Conservation (phyloP, 2,797 vertebrate species). For the Choloepus didactylus region DNA sequence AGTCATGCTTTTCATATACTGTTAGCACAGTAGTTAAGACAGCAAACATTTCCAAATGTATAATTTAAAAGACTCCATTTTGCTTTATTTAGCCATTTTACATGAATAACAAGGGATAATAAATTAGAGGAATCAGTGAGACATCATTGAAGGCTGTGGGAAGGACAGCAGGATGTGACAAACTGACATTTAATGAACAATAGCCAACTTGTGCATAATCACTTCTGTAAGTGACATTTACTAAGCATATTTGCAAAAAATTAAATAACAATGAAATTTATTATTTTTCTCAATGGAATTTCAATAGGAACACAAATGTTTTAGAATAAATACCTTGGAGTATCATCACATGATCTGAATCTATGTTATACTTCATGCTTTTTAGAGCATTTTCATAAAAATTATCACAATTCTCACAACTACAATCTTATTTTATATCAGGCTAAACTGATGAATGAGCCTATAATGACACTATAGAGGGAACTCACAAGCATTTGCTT, state of each 20-base stretch:
- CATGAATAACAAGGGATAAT: neutral
- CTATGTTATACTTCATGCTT: neutral
- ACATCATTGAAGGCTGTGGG: neutral
- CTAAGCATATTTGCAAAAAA: neutral
- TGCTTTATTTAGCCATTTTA: neutral
- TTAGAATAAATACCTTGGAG: neutral
- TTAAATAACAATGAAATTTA: neutral
- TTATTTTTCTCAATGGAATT: conserved; percentile 9
- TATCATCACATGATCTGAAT: neutral
- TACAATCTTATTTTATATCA: neutral
- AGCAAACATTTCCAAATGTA: neutral
- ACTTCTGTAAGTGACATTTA: conserved; percentile 19
- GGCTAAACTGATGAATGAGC: neutral
- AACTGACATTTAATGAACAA: neutral
- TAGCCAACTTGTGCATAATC: neutral
- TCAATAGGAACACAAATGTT: neutral
- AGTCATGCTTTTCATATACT: neutral
- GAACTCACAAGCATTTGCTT: neutral
- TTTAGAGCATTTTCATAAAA: neutral
- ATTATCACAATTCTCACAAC: neutral
- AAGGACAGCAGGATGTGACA: neutral
- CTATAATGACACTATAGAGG: neutral
- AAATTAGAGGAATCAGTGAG: neutral
- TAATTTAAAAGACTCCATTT: conserved; percentile 10
- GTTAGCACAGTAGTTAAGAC: neutral